Conservation (phyloP, 2,888 invertebrate species). For the Drosophila nr. fundita region DNA sequence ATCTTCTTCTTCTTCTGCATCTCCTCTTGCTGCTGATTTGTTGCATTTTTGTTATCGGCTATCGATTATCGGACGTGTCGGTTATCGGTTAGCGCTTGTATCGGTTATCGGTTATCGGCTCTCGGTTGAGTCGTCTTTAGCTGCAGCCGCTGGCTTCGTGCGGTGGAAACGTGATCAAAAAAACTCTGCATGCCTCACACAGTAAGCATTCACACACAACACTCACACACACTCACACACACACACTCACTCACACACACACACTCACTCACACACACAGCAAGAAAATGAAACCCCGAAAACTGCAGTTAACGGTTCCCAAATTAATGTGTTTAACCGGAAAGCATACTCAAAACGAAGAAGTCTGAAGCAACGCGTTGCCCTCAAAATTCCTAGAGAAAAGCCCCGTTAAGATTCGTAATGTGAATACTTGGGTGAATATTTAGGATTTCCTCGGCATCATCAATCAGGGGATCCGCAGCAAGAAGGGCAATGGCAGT, state of each 20-base stretch:
- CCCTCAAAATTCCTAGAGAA: constrained; percentile 28
- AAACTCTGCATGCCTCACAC: constrained; percentile 77
- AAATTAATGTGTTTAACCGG: constrained; percentile 1
- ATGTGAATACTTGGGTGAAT: not conserved
- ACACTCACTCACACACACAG: constrained; percentile 1
- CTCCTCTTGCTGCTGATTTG: constrained; percentile 36
- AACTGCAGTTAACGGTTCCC: constrained; percentile 15
- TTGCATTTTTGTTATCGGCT: constrained; percentile 22
- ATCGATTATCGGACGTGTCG: constrained; percentile 24
- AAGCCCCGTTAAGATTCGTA: not conserved
- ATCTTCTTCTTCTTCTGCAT: constrained; percentile 30
- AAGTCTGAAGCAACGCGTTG: constrained; percentile 30
- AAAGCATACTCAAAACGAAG: constrained; percentile 13
- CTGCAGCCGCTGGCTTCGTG: constrained; percentile 32
- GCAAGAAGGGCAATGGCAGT: not conserved
- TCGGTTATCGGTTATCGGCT: constrained; percentile 15
- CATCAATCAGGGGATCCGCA: constrained; percentile 1
- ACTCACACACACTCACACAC: constrained; percentile 24
- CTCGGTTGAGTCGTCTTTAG: constrained; percentile 32
- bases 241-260: constrained; percentile 29
- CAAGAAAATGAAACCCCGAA: constrained; percentile 1
- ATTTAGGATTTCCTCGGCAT: constrained; percentile 17
- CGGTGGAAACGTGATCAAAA: constrained; percentile 80
- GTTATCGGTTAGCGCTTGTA: constrained; percentile 18
- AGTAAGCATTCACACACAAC: constrained; percentile 27